Evolutionary conservation across 1,140 invertebrate species (phyloP), one percentile per base, ranked within the genome.

Genomic region (Drosophila pachea): DNA sequence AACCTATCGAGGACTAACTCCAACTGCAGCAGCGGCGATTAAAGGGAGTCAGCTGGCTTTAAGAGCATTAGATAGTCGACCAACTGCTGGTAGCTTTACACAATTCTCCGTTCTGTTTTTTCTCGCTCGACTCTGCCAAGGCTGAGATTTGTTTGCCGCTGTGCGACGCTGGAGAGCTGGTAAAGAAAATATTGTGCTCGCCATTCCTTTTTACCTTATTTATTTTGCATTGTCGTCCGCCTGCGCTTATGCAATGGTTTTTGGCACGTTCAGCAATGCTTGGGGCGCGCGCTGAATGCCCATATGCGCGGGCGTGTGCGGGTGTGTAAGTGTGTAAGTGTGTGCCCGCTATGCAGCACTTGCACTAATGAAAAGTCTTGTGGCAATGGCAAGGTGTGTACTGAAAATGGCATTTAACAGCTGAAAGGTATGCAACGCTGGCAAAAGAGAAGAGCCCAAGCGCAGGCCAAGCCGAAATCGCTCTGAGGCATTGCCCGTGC

Each of bases 351-450:
- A 68, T 74, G 70, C 78, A 62, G 79, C 79, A 83, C 79, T 83
- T 79, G 76, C 79, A 83, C 76, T 83, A 83, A 83, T 83, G 79
- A 83, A 83, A 83, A 79, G 48, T 83, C 72, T 82, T 75, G 72
- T 40, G 75, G 75, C 35, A 70, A 4, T 42, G 40, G 61, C 35
- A 49, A 66, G 22, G 11, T 42, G 55, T 12, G 45, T 49, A 14
- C 35, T 49, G 12, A 58, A 29, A 53, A 43, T 56, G 32, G 9
- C 40, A 56, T 61, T 62, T 52, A 6, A 45, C 22, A 45, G 6
- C 9, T 12, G 40, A 58, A 58, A 45, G 40, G 40, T 12, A 12
- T 11, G 42, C 42, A 31, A 1, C 4, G 22, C 31, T 35, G 6
- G 14, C 38, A 38, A 48, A 14, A 33, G 8, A 31, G 33, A 16